Base-by-base conservation (phyloP, 2,888 invertebrate genomes). In the Frankliniella fusca region DNA sequence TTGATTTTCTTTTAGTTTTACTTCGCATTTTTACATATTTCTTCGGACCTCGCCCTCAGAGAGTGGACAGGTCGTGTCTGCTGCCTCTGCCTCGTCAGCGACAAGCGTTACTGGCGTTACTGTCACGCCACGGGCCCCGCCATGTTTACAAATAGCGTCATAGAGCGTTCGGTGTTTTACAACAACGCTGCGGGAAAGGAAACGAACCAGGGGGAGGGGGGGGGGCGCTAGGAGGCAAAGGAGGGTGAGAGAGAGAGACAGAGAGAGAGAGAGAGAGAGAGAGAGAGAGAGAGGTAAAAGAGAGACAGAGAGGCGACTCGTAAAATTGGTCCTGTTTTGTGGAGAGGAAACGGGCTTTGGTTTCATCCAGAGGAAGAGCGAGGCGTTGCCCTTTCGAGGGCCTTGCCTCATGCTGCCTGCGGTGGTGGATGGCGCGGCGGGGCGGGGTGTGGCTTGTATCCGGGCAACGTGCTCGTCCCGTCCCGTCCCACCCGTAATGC, bases 71-170 rank as follows among this genome's bases (percentile, higher is more conserved):
- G 38, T 38, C 38, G 38, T 38, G 38, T 38, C 38, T 2, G 38
- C 38, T 38, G 38, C 38, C 38, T 38, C 38, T 38, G 38, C 38
- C 38, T 38, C 38, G 38, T 38, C 38, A 38, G 38, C 38, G 38
- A 38, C 38, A 38, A 38, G 38, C 38, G 38, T 38, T 38, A 38
- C 38, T 38, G 5, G 38, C 38, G 38, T 38, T 38, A 38, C 38
- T 5, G 3, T 38, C 38, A 38, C 38, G 38, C 38, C 38, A 38
- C 38, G 38, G 38, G 38, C 54, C 20, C 20, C 23, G 70, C 70
- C 70, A 76, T 76, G 70, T 76, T 76, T 76, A 76, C 70, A 76
- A 76, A 76, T 76, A 76, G 70, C 70, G 70, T 76, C 70, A 76
- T 76, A 76, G 38, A 38, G 23, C 27, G 70, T 76, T 23, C 27